phyloP scores from a whole-genome alignment of 2,888 invertebrate genomes.

The Mesopsocus fuscifrons region DNA sequence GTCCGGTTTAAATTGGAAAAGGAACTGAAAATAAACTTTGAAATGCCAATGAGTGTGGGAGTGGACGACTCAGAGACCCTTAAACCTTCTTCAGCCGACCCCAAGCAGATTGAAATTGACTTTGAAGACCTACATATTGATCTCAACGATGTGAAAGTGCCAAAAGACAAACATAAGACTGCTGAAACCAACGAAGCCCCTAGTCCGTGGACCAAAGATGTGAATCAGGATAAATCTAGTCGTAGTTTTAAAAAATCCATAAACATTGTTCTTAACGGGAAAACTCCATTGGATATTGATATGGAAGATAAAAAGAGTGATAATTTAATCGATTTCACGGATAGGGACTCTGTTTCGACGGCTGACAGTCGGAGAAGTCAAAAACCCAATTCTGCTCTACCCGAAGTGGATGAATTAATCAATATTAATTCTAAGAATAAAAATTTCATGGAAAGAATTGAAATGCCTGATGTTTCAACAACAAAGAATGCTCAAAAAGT shows the following conservation, averaged over 20 bases:
- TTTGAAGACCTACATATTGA: slow-evolving; percentile 7
- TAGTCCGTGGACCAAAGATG: neutral
- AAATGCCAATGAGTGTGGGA: slow-evolving; percentile 18
- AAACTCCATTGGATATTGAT: too few relatives aligned
- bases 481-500: neutral
- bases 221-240: neutral
- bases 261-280: neutral
- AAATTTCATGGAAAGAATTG: too few relatives aligned
- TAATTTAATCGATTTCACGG: neutral
- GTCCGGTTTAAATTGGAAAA: slow-evolving; percentile 42
- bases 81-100: neutral
- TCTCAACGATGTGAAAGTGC: slow-evolving; percentile 2
- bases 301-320: neutral
- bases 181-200: neutral
- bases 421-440: neutral
- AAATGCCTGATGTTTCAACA: neutral
- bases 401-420: neutral
- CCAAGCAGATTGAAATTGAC: slow-evolving; percentile 1
- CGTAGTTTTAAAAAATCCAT: neutral
- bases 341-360: neutral
- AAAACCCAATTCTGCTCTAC: neutral
- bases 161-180: slow-evolving; percentile 1
- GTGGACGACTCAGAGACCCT: neutral
- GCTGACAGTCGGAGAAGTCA: neutral
- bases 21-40: slow-evolving; percentile 27